phyloP scores from a whole-genome alignment of 2,888 invertebrate genomes.

The Caenorhabditis macrosperma region DNA sequence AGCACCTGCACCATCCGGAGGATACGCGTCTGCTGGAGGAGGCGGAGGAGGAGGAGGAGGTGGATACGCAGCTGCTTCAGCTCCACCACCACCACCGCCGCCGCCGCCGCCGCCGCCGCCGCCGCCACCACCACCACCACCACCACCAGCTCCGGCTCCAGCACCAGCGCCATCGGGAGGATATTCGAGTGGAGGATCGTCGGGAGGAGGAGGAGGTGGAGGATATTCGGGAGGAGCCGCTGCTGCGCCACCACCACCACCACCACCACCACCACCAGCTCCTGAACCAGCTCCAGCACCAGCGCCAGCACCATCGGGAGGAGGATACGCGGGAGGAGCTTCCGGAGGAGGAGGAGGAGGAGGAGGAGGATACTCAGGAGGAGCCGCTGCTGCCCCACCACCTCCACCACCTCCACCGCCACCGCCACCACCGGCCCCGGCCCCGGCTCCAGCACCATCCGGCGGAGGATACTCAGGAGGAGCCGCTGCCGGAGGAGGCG shows the following conservation, averaged over 20 bases:
- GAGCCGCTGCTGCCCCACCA: conserved; percentile 21
- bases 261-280: conserved; percentile 4
- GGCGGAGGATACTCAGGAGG: conserved; percentile 29
- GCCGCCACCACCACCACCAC: not conserved
- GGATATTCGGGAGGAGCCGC: conserved; percentile 11
- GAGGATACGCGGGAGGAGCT: conserved; percentile 25
- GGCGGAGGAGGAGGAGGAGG: conserved; percentile 9
- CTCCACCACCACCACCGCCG: conserved; percentile 1
- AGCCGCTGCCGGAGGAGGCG: conserved; percentile 31
- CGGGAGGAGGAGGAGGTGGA: conserved; percentile 28
- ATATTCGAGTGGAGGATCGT: not conserved
- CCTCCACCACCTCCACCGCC: conserved; percentile 31
- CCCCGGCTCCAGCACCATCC: conserved; percentile 41
- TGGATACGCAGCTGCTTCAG: not conserved
- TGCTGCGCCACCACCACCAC: conserved; percentile 20
- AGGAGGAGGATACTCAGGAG: conserved; percentile 29
- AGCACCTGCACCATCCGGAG: not conserved
- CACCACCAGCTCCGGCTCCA: conserved; percentile 13
- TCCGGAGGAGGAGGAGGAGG: conserved; percentile 14
- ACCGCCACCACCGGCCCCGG: too few relatives aligned
- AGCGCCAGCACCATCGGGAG: conserved; percentile 33
- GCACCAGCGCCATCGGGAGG: conserved; percentile 4
- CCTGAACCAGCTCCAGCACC: conserved; percentile 7
- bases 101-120: not conserved
- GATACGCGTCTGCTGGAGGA: conserved; percentile 10